These are phyloP conservation scores for Antheraea pernyi DNA, from an alignment of 1,140 invertebrate genomes.

Conservation along the genomic window DNA sequence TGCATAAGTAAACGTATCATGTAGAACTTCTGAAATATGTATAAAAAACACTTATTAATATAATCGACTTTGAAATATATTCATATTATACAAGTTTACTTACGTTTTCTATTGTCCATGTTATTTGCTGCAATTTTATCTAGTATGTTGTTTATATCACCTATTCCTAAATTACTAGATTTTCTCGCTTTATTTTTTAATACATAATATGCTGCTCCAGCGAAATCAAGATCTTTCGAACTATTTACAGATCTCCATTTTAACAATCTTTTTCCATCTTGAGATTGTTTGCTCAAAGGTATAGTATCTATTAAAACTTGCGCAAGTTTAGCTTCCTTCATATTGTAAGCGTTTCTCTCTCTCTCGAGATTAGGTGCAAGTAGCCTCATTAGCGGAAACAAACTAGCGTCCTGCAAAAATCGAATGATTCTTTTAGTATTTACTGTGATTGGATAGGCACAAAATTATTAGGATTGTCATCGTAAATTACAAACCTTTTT, in stretches of 20 bases:
- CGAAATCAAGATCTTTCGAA: slow-evolving; percentile 49
- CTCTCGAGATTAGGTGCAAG: slow-evolving; percentile 55
- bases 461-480: slow-evolving; percentile 6
- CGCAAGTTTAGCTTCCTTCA: slow-evolving; percentile 60
- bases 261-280: slow-evolving; percentile 47
- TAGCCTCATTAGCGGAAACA: slow-evolving; percentile 56
- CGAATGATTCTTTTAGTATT: too few species aligned
- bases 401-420: slow-evolving; percentile 49
- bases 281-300: slow-evolving; percentile 45
- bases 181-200: slow-evolving; percentile 35
- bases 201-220: slow-evolving; percentile 49
- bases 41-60: background rate
- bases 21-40: slow-evolving; percentile 43
- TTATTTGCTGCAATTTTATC: slow-evolving; percentile 54
- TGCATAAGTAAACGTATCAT: slow-evolving; percentile 49
- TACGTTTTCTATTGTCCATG: slow-evolving; percentile 50
- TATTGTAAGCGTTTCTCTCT: slow-evolving; percentile 58
- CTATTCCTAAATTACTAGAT: slow-evolving; percentile 36
- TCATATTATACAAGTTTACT: slow-evolving; percentile 22
- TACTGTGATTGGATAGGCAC: too few species aligned
- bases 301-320: slow-evolving; percentile 52
- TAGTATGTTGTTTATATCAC: slow-evolving; percentile 51
- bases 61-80: background rate
- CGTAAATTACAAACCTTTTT: slow-evolving; percentile 41
- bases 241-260: slow-evolving; percentile 46